A percentile compares a stretch with the other conserved stretches of the same genome.
phyloP scores from a whole-genome alignment of 1,140 invertebrate species.

The Drosophila insularis region DNA sequence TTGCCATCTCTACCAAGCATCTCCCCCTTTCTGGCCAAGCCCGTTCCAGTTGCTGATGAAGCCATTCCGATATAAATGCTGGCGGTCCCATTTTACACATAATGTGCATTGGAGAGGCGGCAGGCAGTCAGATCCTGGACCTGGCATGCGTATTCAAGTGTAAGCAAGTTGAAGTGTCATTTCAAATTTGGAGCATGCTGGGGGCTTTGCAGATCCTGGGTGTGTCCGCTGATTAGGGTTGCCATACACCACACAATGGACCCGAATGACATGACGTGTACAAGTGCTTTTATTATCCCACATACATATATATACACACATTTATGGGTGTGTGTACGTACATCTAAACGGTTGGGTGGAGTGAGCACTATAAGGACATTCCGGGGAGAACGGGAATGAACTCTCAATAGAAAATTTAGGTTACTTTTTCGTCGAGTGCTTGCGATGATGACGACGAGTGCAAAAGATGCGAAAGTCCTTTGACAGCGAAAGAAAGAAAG shows the following conservation, averaged over 20 bases:
- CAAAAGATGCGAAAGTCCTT: neutral
- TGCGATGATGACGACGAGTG: neutral
- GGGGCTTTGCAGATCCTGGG: neutral
- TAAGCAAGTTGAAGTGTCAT: conserved; percentile 76
- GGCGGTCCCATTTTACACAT: conserved; percentile 59
- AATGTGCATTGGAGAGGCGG: conserved; percentile 43
- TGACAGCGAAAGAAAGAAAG: no score
- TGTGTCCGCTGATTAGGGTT: conserved; percentile 74
- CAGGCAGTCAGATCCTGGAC: conserved; percentile 39
- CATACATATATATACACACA: neutral
- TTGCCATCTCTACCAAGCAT: conserved; percentile 45
- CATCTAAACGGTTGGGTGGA: neutral
- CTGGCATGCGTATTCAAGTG: conserved; percentile 75
- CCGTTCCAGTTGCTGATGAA: conserved; percentile 51
- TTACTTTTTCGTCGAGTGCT: conserved; percentile 50
- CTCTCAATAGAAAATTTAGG: conserved; percentile 63
- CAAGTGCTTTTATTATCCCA: conserved; percentile 47
- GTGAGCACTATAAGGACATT: neutral
- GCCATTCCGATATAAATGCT: conserved; percentile 76
- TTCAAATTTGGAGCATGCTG: conserved; percentile 67
- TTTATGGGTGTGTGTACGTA: neutral
- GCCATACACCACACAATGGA: conserved; percentile 56
- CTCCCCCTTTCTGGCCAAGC: neutral
- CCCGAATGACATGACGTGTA: conserved; percentile 73
- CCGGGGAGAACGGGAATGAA: conserved; percentile 10